These are phyloP conservation scores for Metallyticus violacea DNA, from an alignment of 2,888 invertebrate genomes.

Conservation along the genomic window DNA sequence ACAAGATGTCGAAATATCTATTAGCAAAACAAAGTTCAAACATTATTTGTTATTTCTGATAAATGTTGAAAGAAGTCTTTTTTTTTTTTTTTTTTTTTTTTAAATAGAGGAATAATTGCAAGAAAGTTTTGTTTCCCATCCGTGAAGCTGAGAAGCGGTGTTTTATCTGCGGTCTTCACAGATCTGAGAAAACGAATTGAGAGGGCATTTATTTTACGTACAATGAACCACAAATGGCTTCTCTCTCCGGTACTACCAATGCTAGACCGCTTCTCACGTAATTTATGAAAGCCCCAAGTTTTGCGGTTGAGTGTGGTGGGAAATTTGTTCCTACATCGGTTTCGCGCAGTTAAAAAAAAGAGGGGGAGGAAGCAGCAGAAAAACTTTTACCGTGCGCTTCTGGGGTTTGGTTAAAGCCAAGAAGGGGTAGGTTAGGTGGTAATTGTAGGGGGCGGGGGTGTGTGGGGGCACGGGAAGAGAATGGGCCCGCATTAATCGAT, in stretches of 20 bases:
- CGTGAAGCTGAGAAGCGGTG: too few relatives aligned
- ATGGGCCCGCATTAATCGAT: conserved; percentile 13
- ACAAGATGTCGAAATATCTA: too few relatives aligned
- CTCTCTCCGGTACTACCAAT: neutral
- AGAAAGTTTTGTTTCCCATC: too few relatives aligned
- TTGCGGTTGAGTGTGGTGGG: neutral
- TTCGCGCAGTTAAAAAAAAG: neutral
- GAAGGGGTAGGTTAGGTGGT: neutral
- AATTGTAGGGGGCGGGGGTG: neutral
- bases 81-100: too few relatives aligned
- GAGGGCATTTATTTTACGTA: too few relatives aligned
- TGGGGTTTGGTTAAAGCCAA: neutral
- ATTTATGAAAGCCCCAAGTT: conserved; percentile 13
- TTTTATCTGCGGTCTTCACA: too few relatives aligned
- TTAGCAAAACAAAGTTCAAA: too few relatives aligned
- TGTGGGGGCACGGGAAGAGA: neutral
- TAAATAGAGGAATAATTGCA: too few relatives aligned
- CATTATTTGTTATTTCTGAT: too few relatives aligned
- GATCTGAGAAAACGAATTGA: too few relatives aligned
- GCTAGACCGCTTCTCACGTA: neutral
- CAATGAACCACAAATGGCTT: neutral
- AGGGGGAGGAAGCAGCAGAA: neutral
- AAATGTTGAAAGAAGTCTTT: too few relatives aligned
- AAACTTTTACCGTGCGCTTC: conserved; percentile 6
- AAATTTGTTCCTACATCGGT: conserved; percentile 12